Evolutionary conservation across 2,797 vertebrate genomes (phyloP).

Genomic region (Catharus ustulatus): DNA sequence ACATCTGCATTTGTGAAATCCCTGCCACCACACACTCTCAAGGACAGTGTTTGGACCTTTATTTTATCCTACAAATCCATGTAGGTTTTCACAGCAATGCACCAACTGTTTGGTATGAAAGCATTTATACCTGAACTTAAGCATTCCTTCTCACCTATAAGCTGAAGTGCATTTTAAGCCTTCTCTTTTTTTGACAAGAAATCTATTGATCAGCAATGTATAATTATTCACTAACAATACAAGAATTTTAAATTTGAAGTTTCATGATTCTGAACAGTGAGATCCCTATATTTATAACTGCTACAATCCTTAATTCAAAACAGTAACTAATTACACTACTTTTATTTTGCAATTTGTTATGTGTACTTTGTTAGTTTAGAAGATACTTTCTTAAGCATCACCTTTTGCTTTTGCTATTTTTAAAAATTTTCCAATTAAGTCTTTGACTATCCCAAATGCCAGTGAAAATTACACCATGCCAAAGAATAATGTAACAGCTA

Average conservation of each 20-base stretch:
- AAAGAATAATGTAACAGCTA: not conserved
- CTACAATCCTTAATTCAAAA: conserved; percentile 1
- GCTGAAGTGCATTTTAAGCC: not conserved
- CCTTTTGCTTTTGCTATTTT: not conserved
- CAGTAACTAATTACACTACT: not conserved
- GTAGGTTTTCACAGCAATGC: not conserved
- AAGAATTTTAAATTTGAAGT: conserved; percentile 1
- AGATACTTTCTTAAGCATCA: not conserved
- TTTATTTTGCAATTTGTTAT: not conserved
- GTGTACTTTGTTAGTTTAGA: not conserved
- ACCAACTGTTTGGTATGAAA: not conserved
- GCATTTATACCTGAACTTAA: not conserved
- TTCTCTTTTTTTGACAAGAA: not conserved
- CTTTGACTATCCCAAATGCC: not conserved
- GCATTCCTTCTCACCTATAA: not conserved
- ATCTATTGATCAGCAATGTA: conserved; percentile 4
- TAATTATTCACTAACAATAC: not conserved
- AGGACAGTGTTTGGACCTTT: not conserved
- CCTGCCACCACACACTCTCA: not conserved
- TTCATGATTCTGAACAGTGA: not conserved
- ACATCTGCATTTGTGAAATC: not conserved
- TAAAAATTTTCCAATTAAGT: conserved; percentile 10
- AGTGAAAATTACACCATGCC: not conserved
- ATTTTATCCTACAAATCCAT: not conserved
- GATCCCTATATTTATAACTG: not conserved